A percentile compares a stretch with the other conserved stretches of the same genome.
phyloP scores from a whole-genome alignment of 2,113 vertebrate genomes.

The Recurvirostra avosetta region DNA sequence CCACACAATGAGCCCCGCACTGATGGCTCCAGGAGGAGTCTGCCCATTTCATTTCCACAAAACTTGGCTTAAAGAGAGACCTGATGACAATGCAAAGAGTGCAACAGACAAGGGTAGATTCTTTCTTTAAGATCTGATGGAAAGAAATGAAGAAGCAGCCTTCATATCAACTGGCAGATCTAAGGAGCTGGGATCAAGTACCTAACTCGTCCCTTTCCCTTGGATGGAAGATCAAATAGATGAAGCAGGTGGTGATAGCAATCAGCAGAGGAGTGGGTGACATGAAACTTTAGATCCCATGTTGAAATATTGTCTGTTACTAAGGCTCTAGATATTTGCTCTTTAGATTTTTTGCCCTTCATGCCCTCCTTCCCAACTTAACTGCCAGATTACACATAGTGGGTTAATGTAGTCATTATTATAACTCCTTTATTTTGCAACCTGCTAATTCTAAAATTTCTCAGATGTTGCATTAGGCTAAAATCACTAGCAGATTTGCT shows the following conservation, averaged over 20 bases:
- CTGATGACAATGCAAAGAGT: neutral
- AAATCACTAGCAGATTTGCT: neutral
- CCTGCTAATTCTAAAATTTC: neutral
- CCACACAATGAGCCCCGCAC: rapidly evolving
- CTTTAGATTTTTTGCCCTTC: neutral
- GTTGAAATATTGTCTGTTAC: neutral
- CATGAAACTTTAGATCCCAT: neutral
- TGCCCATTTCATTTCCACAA: neutral
- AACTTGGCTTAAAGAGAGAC: neutral
- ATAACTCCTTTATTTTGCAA: neutral
- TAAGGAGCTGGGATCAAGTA: neutral
- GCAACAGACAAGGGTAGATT: neutral
- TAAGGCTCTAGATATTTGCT: neutral
- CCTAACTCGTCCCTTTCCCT: neutral
- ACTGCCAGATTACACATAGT: neutral
- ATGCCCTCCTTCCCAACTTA: neutral
- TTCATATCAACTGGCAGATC: neutral
- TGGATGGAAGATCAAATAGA: neutral
- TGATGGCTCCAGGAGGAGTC: neutral
- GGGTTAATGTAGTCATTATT: neutral
- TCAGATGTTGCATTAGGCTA: neutral
- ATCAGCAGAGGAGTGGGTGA: neutral
- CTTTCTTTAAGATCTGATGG: neutral
- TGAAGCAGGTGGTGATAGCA: neutral
- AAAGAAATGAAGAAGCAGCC: neutral